Conservation (phyloP, 2,113 vertebrate species). For the Caracal caracal region DNA sequence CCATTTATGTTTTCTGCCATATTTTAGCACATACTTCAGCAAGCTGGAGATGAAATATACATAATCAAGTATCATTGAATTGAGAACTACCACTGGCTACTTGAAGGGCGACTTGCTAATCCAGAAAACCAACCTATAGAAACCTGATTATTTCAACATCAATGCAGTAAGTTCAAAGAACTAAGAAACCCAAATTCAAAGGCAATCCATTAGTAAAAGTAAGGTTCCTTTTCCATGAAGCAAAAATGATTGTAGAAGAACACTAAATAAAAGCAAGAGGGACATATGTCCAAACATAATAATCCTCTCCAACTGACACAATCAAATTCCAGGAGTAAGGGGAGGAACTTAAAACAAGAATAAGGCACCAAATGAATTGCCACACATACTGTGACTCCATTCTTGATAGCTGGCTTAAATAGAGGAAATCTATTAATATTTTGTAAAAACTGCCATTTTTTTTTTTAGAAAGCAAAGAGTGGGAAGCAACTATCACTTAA, state of each 20-base stretch:
- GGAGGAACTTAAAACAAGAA: not conserved
- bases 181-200: slow-evolving; percentile 3
- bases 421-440: slow-evolving; percentile 16
- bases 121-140: slow-evolving; percentile 3
- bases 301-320: not conserved
- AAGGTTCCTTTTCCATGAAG: not conserved
- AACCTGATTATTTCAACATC: not conserved
- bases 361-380: not conserved
- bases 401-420: slow-evolving; percentile 1
- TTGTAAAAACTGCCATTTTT: not conserved
- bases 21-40: not conserved
- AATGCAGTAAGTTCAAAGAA: not conserved
- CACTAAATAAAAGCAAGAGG: slow-evolving; percentile 2
- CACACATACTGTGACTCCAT: not conserved
- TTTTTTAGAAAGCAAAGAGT: slow-evolving; percentile 16
- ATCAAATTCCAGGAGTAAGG: not conserved
- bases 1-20: not conserved
- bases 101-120: not conserved
- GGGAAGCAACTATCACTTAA: not conserved
- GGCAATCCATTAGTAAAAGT: not conserved
- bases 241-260: slow-evolving; percentile 6
- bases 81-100: not conserved
- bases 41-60: not conserved
- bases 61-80: slow-evolving; percentile 25
- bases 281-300: not conserved